These are phyloP conservation scores for Xerus inauris DNA, from an alignment of 2,113 vertebrate species.

Conservation along the genomic window DNA sequence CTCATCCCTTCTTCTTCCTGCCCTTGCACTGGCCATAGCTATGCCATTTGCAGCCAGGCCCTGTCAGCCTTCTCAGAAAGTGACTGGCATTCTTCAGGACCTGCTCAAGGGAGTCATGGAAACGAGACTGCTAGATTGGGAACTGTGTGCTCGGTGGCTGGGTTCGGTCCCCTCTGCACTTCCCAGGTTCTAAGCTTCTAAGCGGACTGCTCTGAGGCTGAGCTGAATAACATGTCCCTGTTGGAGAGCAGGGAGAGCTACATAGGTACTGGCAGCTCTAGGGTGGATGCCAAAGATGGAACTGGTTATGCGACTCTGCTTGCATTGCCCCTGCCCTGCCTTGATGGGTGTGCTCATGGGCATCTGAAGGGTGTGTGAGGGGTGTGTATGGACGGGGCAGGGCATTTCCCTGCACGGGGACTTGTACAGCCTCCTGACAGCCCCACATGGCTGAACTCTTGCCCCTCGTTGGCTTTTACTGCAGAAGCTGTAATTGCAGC, in stretches of 20 bases:
- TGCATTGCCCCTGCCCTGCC: background rate
- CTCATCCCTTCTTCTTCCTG: background rate
- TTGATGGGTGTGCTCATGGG: background rate
- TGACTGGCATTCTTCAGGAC: slow-evolving; percentile 14
- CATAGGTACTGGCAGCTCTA: accelerated
- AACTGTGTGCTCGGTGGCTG: background rate
- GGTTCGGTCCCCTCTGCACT: background rate
- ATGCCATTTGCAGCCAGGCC: background rate
- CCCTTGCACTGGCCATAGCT: too few species aligned
- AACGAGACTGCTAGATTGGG: background rate
- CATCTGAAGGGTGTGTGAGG: background rate
- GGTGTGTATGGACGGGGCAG: slow-evolving; percentile 28
- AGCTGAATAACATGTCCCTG: background rate
- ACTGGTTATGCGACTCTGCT: background rate
- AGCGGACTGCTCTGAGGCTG: background rate
- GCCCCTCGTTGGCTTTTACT: background rate
- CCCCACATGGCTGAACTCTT: slow-evolving; percentile 18
- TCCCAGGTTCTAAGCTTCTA: background rate
- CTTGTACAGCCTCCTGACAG: slow-evolving; percentile 10
- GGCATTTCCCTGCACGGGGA: background rate
- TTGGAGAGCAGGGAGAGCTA: background rate
- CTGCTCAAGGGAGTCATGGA: background rate
- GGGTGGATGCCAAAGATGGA: background rate
- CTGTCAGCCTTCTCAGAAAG: background rate
- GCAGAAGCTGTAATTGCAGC: background rate